Conservation (phyloP, 2,888 invertebrate species). For the Drosophila nigricruria region DNA sequence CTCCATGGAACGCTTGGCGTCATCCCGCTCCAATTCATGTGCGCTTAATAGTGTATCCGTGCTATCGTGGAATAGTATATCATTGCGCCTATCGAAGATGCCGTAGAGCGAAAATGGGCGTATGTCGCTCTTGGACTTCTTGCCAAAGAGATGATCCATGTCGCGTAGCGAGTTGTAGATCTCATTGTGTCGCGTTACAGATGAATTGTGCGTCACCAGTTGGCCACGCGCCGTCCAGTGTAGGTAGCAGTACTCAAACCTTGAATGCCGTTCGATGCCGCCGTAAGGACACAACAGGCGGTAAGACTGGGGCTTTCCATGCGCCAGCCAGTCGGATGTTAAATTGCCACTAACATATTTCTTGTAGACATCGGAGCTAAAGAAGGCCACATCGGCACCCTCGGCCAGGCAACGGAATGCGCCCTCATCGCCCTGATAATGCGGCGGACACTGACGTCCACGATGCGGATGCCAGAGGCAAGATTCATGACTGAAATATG, state of each 20-base stretch:
- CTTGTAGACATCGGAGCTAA: conserved; percentile 88
- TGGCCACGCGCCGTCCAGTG: conserved; percentile 90
- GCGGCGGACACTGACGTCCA: conserved; percentile 84
- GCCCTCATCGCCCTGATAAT: conserved; percentile 87
- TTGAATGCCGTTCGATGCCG: conserved; percentile 72
- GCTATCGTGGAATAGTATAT: conserved; percentile 88
- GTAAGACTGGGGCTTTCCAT: conserved; percentile 85
- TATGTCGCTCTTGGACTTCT: conserved; percentile 86
- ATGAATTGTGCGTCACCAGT: conserved; percentile 87
- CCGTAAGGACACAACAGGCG: conserved; percentile 87
- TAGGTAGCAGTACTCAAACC: conserved; percentile 87
- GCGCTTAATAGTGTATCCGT: conserved; percentile 82
- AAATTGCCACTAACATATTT: conserved; percentile 87
- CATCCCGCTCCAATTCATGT: conserved; percentile 78
- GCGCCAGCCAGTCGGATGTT: conserved; percentile 85
- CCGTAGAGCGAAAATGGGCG: conserved; percentile 90
- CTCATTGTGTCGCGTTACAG: conserved; percentile 88
- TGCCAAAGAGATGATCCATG: conserved; percentile 90
- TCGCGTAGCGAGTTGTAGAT: conserved; percentile 89
- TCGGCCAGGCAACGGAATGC: conserved; percentile 89
- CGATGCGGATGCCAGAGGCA: conserved; percentile 86
- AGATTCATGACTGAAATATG: conserved; percentile 89
- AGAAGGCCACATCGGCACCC: conserved; percentile 92
- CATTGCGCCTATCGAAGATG: conserved; percentile 87
- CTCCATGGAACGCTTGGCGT: conserved; percentile 82